phyloP scores from a whole-genome alignment of 2,113 vertebrate genomes.

The Equus przewalskii region DNA sequence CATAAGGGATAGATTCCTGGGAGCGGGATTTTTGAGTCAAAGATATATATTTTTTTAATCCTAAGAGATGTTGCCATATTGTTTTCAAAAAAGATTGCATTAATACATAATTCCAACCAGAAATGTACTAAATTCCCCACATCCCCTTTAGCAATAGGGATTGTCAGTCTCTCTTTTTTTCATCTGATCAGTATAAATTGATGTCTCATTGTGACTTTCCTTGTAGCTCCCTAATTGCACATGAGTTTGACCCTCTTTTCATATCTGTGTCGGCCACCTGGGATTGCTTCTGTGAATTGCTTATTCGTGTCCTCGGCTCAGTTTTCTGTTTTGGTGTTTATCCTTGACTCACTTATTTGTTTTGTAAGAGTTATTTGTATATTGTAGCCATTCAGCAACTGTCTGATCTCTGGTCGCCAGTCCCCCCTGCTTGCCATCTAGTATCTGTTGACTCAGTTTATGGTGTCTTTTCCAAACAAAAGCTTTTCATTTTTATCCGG shows the following conservation, averaged over 20 bases:
- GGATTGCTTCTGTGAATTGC: background rate
- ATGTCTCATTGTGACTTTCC: background rate
- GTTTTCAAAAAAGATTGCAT: background rate
- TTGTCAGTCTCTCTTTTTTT: background rate
- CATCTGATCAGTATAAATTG: background rate
- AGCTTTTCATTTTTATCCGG: background rate
- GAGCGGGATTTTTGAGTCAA: background rate
- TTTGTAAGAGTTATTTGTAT: background rate
- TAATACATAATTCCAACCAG: slow-evolving; percentile 17
- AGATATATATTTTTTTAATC: slow-evolving; percentile 19
- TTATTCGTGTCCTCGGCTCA: background rate
- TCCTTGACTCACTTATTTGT: background rate
- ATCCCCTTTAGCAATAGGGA: background rate
- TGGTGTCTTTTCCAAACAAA: background rate
- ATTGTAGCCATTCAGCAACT: background rate
- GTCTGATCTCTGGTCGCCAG: background rate
- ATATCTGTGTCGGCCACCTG: background rate
- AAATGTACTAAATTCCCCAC: background rate
- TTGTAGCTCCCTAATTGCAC: background rate
- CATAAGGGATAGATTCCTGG: background rate
- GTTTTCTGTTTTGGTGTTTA: background rate
- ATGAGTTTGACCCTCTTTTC: background rate
- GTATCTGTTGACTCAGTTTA: background rate
- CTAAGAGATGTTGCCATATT: background rate
- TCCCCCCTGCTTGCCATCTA: background rate